Base-by-base conservation (phyloP, 2,888 invertebrate species). In the Dicyrtoma fusca region DNA sequence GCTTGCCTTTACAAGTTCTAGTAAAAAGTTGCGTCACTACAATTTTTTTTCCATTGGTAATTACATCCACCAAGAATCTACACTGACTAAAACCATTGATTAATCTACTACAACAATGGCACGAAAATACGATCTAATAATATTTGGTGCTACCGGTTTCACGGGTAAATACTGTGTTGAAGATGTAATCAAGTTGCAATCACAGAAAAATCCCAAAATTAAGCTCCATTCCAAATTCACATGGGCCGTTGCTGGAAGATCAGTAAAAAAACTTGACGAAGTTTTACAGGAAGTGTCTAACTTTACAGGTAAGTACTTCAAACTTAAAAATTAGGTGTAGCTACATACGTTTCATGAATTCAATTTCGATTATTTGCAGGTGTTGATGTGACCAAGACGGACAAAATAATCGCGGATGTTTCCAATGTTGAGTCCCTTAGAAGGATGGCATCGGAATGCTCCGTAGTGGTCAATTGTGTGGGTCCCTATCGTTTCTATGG, bases 211-310 rank as follows among this genome's bases (percentile, higher is more conserved):
- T 5, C 34, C 34, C 34, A 8, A 34, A 34, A 5, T 8, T 34
- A 34, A 34, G 34, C 34, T 34, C 34, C 34, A 34, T 8, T 5
- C 3, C 3, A 34, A 3, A 68, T 82, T 95, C 21, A 89, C 88
- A 55, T 97, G 96, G 93, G 97, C 92, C 0, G 86, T 98, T 55
- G 94, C 97, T 45, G 98, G 97, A 0, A 88, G 98, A 61, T 87
- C 85, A 71, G 85, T 86, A 81, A 83, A 85, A 69, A 89, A 88
- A 79, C 82, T 90, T 49, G 83, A 86, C 75, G 81, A 84, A 47
- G 84, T 87, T 21, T 81, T 90, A 34, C 82, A 85, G 66, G 83
- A 86, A 72, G 84, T 83, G 23, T 82, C 86, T 73, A 8, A 3
- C 3, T 34, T 34, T 34, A 34, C 34, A 34, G 81, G 83, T 70